phyloP scores from a whole-genome alignment of 1,140 invertebrate species.

The Mycetomoellerius zeteki region DNA sequence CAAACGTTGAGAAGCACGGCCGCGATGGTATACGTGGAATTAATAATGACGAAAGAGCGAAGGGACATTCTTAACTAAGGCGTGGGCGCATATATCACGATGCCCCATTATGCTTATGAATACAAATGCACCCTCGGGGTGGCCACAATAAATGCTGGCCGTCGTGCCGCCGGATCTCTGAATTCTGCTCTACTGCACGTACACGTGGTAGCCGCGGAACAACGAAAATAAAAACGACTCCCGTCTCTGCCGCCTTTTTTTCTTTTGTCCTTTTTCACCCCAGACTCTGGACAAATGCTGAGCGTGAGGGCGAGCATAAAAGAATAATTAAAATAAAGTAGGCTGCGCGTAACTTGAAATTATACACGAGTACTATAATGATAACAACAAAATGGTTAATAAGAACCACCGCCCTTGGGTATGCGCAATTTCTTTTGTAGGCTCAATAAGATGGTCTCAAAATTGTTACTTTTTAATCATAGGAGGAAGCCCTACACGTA shows the following conservation, averaged over 20 bases:
- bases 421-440: conserved; percentile 31
- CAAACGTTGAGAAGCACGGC: not conserved
- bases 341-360: conserved; percentile 70
- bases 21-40: conserved; percentile 59
- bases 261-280: conserved; percentile 25
- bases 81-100: conserved; percentile 70
- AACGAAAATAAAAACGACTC: conserved; percentile 73
- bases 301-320: conserved; percentile 63
- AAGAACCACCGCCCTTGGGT: conserved; percentile 9
- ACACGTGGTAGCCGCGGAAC: conserved; percentile 65
- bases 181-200: conserved; percentile 71
- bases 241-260: conserved; percentile 63
- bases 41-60: conserved; percentile 77
- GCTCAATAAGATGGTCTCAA: not conserved
- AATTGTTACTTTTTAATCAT: conserved; percentile 2
- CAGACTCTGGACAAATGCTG: conserved; percentile 49
- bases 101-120: conserved; percentile 78
- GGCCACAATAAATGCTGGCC: conserved; percentile 75
- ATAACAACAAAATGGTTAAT: conserved; percentile 71
- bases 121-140: conserved; percentile 78
- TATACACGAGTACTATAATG: conserved; percentile 66
- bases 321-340: conserved; percentile 77
- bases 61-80: conserved; percentile 69
- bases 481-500: not conserved
- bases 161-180: conserved; percentile 69